Conservation (phyloP, 1,140 invertebrate species). For the Drosophila paulistorum region DNA sequence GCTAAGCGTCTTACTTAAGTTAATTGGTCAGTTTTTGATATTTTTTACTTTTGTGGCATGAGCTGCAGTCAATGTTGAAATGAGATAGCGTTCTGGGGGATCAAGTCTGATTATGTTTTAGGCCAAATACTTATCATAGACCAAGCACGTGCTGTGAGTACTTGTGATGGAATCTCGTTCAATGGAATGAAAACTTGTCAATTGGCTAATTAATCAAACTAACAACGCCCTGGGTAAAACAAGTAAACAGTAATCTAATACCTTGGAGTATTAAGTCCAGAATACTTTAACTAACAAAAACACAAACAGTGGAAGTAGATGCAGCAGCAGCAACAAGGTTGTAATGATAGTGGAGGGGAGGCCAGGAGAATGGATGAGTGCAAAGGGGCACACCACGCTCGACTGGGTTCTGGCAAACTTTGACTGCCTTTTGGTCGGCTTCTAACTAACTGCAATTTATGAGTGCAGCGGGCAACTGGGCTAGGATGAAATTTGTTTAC, state of each 20-base stretch:
- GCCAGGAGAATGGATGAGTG: background rate
- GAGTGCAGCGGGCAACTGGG: constrained; percentile 70
- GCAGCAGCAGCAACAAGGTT: background rate
- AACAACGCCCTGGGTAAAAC: constrained; percentile 65
- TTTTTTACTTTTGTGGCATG: constrained; percentile 29
- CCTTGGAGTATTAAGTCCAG: constrained; percentile 68
- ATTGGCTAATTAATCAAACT: constrained; percentile 55
- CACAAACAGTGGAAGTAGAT: background rate
- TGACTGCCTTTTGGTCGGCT: constrained; percentile 41
- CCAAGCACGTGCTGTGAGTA: background rate
- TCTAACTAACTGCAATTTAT: constrained; percentile 72
- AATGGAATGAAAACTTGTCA: constrained; percentile 26
- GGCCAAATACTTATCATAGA: background rate
- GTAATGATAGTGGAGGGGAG: background rate
- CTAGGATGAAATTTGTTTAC: constrained; percentile 70
- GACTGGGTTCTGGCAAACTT: constrained; percentile 42
- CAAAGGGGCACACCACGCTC: constrained; percentile 20
- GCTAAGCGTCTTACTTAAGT: constrained; percentile 47
- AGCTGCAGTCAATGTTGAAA: constrained; percentile 16
- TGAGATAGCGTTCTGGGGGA: constrained; percentile 21
- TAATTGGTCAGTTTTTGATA: constrained; percentile 58
- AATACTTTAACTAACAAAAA: constrained; percentile 65
- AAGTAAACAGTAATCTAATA: constrained; percentile 63
- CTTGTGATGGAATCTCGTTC: constrained; percentile 32
- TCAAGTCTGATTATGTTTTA: constrained; percentile 1